Evolutionary conservation across 2,797 vertebrate genomes (phyloP).

Genomic region (Margarornis squamiger): DNA sequence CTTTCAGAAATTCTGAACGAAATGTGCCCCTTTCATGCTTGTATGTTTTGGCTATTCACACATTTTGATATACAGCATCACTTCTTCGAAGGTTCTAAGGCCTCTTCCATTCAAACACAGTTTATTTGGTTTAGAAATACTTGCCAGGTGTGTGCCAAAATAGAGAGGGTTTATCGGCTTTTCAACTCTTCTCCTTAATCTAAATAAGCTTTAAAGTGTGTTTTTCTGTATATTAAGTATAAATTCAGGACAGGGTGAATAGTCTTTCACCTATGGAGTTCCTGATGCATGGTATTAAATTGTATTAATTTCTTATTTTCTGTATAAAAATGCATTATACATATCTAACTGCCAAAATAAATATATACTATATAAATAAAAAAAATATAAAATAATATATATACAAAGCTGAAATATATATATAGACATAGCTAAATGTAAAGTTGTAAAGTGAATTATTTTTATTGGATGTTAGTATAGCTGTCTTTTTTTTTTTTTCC

Average conservation of each 20-base stretch:
- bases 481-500: neutral
- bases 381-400: neutral
- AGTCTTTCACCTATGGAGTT: neutral
- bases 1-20: neutral
- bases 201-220: neutral
- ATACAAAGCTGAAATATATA: neutral
- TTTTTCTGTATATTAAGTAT: neutral
- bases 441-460: neutral
- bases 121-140: neutral
- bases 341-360: neutral
- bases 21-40: neutral
- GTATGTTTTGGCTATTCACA: neutral
- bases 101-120: neutral
- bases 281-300: neutral
- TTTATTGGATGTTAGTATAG: neutral
- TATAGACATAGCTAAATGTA: neutral
- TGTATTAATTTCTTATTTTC: neutral
- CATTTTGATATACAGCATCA: neutral
- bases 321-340: neutral
- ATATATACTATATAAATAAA: neutral
- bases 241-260: neutral
- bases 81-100: neutral
- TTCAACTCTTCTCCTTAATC: neutral
- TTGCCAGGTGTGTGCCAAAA: neutral
- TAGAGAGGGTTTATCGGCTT: neutral